Percentiles rank a stretch among this genome's conserved stretches.
Conservation (phyloP, 2,888 invertebrate genomes). For the Tryphoninae sp. region DNA sequence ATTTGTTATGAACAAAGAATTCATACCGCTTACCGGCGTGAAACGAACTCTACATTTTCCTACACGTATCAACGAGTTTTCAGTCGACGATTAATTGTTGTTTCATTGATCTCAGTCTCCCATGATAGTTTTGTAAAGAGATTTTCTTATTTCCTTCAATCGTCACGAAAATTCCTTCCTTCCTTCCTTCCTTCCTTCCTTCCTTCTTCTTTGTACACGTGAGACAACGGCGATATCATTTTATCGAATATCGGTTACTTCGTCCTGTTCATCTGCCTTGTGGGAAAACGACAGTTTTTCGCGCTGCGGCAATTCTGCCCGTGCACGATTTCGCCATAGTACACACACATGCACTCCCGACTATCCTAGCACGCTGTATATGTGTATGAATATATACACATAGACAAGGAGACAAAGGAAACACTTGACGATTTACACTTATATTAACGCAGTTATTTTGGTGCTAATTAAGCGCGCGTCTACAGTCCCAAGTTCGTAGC, state of each 20-base stretch:
- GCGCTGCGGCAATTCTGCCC: not conserved
- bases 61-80: not conserved
- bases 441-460: conserved; percentile 69
- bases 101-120: not conserved
- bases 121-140: not conserved
- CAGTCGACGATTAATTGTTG: not conserved
- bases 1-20: not conserved
- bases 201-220: not conserved
- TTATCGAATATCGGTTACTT: not conserved
- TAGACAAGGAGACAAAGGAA: conserved; percentile 13
- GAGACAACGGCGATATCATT: too few species aligned
- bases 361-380: not conserved
- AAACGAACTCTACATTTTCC: conserved; percentile 4
- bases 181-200: not conserved
- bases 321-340: not conserved
- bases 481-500: conserved; percentile 53
- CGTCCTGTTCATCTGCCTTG: not conserved
- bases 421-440: not conserved
- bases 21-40: conserved; percentile 23
- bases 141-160: not conserved
- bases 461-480: conserved; percentile 74
- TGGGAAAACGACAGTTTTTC: not conserved
- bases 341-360: not conserved
- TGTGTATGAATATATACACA: not conserved
- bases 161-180: not conserved